Evolutionary conservation across 2,888 invertebrate species (phyloP), one percentile per base, ranked within the genome.

Genomic region (Choristoneura rosaceana): DNA sequence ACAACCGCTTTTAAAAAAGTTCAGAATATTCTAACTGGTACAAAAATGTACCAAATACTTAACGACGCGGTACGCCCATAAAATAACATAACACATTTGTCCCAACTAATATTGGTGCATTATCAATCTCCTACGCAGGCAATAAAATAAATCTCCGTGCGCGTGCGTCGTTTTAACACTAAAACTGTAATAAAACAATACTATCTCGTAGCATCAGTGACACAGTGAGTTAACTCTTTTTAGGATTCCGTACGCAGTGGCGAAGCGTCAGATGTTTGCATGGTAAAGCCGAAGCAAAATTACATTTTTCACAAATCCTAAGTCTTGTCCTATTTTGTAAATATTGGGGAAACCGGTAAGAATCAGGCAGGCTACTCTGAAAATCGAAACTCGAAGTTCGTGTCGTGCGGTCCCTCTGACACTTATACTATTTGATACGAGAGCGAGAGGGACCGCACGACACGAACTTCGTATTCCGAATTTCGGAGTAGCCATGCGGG

Each of bases 141-240:
- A 76, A 84, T 87, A 84, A 86, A 84, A 80, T 85, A 82, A 81
- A 80, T 81, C 84, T 78, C 73, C 75, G 74, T 75, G 59, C 69
- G 59, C 45, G 50, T 43, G 67, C 58, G 68, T 17, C 64, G 70
- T 76, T 71, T 84, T 85, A 82, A 84, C 83, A 81, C 82, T 81
- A 81, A 85, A 84, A 80, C 81, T 73, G 81, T 79, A 82, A 84
- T 87, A 86, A 87, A 87, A 80, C 76, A 79, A 80, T 77, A 80
- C 80, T 82, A 82, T 84, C 82, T 76, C 67, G 47, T 63, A 45
- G 50, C 65, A 61, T 45, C 66, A 45, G 63, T 71, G 45, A 17
- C 47, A 33, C 34, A 5, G 50, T 14, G n/a, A n/a, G 10, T 33
- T 17, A 38, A 59, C 33, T 9, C n/a, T 59, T 55, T 55, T 25